Base-by-base conservation (phyloP, 2,888 invertebrate genomes). In the Polydrusus tereticollis region DNA sequence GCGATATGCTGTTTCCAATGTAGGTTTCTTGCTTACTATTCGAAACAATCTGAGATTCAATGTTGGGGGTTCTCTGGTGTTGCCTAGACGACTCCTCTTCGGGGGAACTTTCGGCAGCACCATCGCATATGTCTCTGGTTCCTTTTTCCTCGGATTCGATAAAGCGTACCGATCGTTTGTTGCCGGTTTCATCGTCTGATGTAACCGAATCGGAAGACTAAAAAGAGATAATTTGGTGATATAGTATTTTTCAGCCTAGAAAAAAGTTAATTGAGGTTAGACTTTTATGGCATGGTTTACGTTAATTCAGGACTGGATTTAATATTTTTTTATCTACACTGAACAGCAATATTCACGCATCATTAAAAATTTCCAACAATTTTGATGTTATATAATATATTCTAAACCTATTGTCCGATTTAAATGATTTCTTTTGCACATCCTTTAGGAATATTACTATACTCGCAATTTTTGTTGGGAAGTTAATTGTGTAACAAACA, bases 151-250 rank as follows among this genome's bases (percentile, higher is more conserved):
- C 77, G 6, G 83, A 78, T 77, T 92, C 92, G 7, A 89, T 88
- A 82, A 93, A 92, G 16, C 92, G 88, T 3, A 92, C 92, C 0
- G 91, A 91, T 43, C 93, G 87, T 75, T 85, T 86, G 47, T 63
- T 76, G 10, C 64, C 68, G 21, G 65, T 60, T 50, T 4, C 88
- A 88, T 89, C 90, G 74, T 90, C 90, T 29, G 85, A 85, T 0
- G 83, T 82, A 8, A 82, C 79, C 7, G 81, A 80, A 57, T 84
- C 83, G 2, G 74, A 69, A 16, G 69, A 60, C 74, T 74, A 38
- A 16, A 65, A 69, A 26, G 33, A 8, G 1, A 38, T n/a, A n/a
- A n/a, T n/a, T n/a, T n/a, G n/a, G n/a, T n/a, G n/a, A n/a, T n/a
- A n/a, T n/a, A n/a, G n/a, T n/a, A n/a, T n/a, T n/a, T n/a, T n/a